Conservation (phyloP, 2,888 invertebrate genomes). For the Shargacucullia verbasci region DNA sequence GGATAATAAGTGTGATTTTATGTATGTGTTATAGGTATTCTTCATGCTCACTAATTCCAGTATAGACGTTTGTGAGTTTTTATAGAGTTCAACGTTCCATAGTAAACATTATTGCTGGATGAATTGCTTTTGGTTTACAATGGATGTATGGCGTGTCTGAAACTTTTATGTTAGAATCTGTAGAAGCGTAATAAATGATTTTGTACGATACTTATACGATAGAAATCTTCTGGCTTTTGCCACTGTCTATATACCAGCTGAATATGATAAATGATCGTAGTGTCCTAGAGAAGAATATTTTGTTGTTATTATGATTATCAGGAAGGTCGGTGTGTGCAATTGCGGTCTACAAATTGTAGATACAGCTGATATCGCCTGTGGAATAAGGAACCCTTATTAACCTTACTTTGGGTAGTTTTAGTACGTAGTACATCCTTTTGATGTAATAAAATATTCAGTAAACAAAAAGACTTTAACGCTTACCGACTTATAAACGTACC, state of each 20-base stretch:
- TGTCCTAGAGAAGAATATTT: too few species aligned
- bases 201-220: neutral
- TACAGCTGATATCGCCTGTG: too few species aligned
- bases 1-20: slow-evolving; percentile 16
- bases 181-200: neutral
- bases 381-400: too few species aligned
- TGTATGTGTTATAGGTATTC: slow-evolving; percentile 29
- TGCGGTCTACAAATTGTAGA: too few species aligned
- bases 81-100: slow-evolving; percentile 50
- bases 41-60: slow-evolving; percentile 35
- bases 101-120: slow-evolving; percentile 34
- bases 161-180: slow-evolving; percentile 10
- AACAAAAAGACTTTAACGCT: slow-evolving; percentile 30
- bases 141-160: slow-evolving; percentile 11
- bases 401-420: too few species aligned
- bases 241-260: too few species aligned
- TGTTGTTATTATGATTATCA: too few species aligned
- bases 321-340: too few species aligned
- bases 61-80: slow-evolving; percentile 33
- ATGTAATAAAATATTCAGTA: slow-evolving; percentile 42
- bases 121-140: slow-evolving; percentile 21
- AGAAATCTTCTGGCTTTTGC: too few species aligned
- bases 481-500: slow-evolving; percentile 41
- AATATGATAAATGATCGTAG: too few species aligned
- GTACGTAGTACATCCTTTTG: slow-evolving; percentile 11